Evolutionary conservation across 2,888 invertebrate genomes (phyloP).

Genomic region (Gortyna flavago): DNA sequence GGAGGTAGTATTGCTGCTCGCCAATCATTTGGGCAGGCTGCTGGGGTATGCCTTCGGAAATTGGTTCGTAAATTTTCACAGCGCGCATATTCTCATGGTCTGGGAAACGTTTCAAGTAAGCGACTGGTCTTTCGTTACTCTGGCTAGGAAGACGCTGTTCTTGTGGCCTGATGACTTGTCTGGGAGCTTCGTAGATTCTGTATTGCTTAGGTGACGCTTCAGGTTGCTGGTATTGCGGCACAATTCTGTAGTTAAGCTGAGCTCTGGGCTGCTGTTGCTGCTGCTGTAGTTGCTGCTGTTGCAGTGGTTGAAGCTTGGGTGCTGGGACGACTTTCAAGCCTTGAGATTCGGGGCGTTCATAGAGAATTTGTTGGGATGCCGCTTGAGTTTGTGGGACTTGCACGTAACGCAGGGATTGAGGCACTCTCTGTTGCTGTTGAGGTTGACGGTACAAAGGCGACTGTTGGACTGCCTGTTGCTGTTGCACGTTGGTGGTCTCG

Average conservation of each 20-base stretch:
- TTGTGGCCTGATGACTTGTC: conserved; percentile 77
- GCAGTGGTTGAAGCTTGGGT: conserved; percentile 80
- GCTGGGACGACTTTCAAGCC: conserved; percentile 86
- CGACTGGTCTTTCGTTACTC: conserved; percentile 81
- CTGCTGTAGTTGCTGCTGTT: conserved; percentile 55
- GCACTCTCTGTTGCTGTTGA: conserved; percentile 76
- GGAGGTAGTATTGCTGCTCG: conserved; percentile 85
- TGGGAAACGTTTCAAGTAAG: conserved; percentile 85
- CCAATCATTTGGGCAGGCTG: conserved; percentile 78
- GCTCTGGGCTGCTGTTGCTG: conserved; percentile 70
- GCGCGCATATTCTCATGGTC: conserved; percentile 83
- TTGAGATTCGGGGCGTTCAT: conserved; percentile 84
- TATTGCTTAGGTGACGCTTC: conserved; percentile 85
- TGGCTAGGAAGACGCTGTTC: conserved; percentile 80
- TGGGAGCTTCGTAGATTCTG: conserved; percentile 81
- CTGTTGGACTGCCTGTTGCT: conserved; percentile 74
- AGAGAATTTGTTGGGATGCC: conserved; percentile 74
- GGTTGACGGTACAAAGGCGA: conserved; percentile 72
- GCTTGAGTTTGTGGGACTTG: conserved; percentile 77
- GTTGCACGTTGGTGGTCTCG: conserved; percentile 87
- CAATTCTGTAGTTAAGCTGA: conserved; percentile 78
- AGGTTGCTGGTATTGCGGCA: conserved; percentile 82
- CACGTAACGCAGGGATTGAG: conserved; percentile 62
- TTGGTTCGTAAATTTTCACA: conserved; percentile 82
- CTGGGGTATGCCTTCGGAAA: conserved; percentile 75